These are phyloP conservation scores for Parotocinclus haroldoi DNA, from an alignment of 2,797 vertebrate species.

Conservation along the genomic window DNA sequence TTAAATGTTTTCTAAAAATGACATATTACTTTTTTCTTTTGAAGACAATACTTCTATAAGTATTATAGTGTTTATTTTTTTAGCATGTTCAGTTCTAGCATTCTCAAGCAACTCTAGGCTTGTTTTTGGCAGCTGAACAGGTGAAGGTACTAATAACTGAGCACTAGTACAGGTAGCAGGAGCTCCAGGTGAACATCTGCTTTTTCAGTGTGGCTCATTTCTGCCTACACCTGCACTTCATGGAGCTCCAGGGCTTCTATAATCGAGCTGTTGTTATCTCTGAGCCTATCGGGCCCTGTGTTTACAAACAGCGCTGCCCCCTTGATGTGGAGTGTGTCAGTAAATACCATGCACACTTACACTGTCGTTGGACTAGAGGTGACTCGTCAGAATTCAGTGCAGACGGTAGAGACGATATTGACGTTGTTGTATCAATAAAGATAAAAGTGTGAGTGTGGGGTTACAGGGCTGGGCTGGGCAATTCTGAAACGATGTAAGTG, in stretches of 20 bases:
- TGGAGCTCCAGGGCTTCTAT: constrained; percentile 39
- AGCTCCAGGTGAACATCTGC: constrained; percentile 32
- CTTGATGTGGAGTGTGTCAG: constrained; percentile 52
- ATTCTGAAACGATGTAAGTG: constrained; percentile 14
- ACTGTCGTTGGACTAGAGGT: constrained; percentile 37
- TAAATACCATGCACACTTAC: constrained; percentile 56
- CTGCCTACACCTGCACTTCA: constrained; percentile 46
- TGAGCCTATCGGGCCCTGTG: constrained; percentile 35
- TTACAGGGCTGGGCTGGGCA: constrained; percentile 25
- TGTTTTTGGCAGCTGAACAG: no score
- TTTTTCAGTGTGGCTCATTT: constrained; percentile 35
- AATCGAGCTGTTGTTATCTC: constrained; percentile 42
- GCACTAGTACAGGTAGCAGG: no score
- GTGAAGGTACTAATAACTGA: no score
- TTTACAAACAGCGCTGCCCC: constrained; percentile 50
- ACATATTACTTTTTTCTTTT: no score
- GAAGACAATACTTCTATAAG: no score
- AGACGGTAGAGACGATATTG: constrained; percentile 33
- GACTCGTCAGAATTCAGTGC: constrained; percentile 28
- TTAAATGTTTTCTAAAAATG: no score
- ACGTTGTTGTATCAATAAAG: constrained; percentile 49
- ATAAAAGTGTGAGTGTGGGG: constrained; percentile 34
- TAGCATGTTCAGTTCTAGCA: no score
- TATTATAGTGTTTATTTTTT: no score
- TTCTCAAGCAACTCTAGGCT: no score